Evolutionary conservation across 2,113 vertebrate species (phyloP).

Genomic region (Eulacestoma nigropectus): DNA sequence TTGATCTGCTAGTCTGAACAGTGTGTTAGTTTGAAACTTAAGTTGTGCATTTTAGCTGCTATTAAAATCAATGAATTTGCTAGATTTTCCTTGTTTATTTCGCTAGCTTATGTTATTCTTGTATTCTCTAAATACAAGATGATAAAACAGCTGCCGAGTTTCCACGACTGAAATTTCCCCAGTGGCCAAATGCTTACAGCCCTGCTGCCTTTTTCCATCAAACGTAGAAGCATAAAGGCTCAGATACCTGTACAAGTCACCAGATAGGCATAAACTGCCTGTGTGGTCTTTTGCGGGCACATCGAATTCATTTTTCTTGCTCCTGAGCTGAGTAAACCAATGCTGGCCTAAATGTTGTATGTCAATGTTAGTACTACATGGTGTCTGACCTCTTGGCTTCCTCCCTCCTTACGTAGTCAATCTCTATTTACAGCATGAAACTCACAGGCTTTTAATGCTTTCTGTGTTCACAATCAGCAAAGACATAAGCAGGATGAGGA

Average conservation of each 20-base stretch:
- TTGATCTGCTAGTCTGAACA: neutral
- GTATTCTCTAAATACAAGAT: neutral
- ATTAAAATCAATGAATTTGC: neutral
- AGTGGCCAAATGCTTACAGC: neutral
- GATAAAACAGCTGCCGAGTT: neutral
- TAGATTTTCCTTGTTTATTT: neutral
- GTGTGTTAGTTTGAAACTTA: neutral
- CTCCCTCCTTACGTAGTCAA: neutral
- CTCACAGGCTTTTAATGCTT: neutral
- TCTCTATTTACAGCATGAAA: neutral
- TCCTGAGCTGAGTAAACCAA: neutral
- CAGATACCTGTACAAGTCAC: neutral
- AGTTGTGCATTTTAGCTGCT: neutral
- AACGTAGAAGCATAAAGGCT: neutral
- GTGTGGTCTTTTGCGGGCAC: neutral
- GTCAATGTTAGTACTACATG: neutral
- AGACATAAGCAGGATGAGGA: neutral
- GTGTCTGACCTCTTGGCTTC: neutral
- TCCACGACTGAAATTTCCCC: neutral
- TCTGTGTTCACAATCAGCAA: neutral
- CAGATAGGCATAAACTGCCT: neutral
- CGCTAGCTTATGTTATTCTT: neutral
- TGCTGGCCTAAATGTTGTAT: neutral
- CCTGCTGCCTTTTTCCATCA: neutral
- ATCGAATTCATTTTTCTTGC: neutral